Evolutionary conservation across 2,888 invertebrate genomes (phyloP), one percentile per base, ranked within the genome.

Genomic region (Diadegma fenestrale): DNA sequence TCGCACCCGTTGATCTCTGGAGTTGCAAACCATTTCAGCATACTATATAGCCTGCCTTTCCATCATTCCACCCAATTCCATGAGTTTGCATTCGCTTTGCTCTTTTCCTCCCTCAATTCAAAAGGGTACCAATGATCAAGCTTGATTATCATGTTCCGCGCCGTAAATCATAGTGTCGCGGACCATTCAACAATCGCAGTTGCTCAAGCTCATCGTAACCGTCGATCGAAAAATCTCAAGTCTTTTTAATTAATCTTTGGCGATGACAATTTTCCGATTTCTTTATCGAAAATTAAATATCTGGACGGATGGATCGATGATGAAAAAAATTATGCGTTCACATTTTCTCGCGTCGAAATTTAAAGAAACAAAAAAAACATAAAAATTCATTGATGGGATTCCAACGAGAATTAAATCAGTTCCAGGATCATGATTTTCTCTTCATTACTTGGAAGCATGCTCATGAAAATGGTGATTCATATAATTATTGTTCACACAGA

Each of bases 1-100:
- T 87, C 86, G 82, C 88, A 84, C 88, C 84, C 85, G 71, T 54
- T 85, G 69, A 51, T 45, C 73, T 30, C 41, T 48, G 22, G 33
- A 37, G 48, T 17, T 45, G 45, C 58, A 58, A 66, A 68, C 43
- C 43, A 61, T 69, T 69, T 80, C 61, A 51, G 63, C 30, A 58
- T n/a, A n/a, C n/a, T n/a, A n/a, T 10, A 30, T 43, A 30, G 17
- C 1, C 10, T 72, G 26, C 41, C n/a, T 54, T n/a, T 58, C n/a
- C 30, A n/a, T 45, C 48, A 33, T 30, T 51, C 10, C 43, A 26
- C 22, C 19, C 22, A 26, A 43, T 68, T 43, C 43, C 68, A 68
- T 26, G 14, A 45, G 26, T 10, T 14, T 41, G 12, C 5, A 41
- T 12, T 37, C 66, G 66, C 2, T 41, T 41, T 22, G 41, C 12